Conservation (phyloP, 1,140 invertebrate species). For the Drosophila jambulina region DNA sequence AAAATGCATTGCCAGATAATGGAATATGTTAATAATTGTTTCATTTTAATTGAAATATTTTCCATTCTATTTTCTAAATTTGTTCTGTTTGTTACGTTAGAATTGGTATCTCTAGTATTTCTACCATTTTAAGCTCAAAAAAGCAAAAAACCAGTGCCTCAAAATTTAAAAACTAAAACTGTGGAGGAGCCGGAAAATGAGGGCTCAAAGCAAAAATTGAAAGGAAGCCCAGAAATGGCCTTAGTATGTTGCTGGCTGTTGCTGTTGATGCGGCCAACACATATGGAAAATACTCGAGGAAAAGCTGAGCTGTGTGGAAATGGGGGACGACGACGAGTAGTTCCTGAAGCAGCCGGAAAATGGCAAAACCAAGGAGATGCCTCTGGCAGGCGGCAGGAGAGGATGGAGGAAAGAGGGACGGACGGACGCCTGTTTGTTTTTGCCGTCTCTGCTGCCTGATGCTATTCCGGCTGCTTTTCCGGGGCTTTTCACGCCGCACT, state of each 20-base stretch:
- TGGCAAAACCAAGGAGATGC: constrained; percentile 50
- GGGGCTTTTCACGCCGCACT: constrained; percentile 60
- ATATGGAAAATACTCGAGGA: constrained; percentile 60
- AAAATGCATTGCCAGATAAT: background rate
- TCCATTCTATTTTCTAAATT: background rate
- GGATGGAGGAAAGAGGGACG: background rate
- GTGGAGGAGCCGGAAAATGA: background rate
- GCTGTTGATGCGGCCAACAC: constrained; percentile 53
- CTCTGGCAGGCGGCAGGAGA: constrained; percentile 30
- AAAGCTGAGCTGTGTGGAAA: constrained; percentile 19
- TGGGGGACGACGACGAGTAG: constrained; percentile 1
- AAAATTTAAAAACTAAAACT: constrained; percentile 2
- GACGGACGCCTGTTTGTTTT: constrained; percentile 67
- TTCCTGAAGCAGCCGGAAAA: constrained; percentile 27
- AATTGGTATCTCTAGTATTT: background rate
- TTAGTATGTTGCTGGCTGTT: constrained; percentile 40
- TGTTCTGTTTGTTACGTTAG: background rate
- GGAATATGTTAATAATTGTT: background rate
- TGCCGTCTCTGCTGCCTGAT: constrained; percentile 62
- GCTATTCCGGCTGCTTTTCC: constrained; percentile 79
- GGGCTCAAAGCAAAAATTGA: constrained; percentile 23
- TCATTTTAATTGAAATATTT: background rate
- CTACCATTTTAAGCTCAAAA: background rate
- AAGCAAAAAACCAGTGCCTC: background rate
- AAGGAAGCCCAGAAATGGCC: constrained; percentile 32